Evolutionary conservation across 2,113 vertebrate genomes (phyloP).

Genomic region (Silurus meridionalis): DNA sequence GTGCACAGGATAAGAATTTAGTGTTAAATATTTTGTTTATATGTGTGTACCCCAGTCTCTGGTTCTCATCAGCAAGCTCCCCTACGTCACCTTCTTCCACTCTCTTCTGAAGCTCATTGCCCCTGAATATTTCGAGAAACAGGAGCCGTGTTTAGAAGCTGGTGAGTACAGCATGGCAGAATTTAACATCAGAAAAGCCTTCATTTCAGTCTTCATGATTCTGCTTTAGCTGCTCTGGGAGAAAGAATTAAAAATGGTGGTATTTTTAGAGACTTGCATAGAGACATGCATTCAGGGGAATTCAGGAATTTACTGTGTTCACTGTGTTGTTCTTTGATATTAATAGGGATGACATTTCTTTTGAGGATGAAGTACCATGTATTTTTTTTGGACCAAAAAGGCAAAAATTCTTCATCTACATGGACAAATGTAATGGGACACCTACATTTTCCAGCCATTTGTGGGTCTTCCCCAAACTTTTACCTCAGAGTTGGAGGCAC

Average conservation of each 20-base stretch:
- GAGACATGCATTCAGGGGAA: no score
- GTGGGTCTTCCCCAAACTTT: no score
- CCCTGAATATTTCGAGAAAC: conserved; percentile 94
- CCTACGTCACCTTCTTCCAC: conserved; percentile 92
- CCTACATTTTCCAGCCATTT: no score
- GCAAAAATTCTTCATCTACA: background rate
- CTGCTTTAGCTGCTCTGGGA: background rate
- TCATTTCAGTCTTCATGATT: background rate
- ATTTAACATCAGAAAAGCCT: no score
- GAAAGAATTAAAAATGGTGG: background rate
- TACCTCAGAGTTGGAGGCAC: no score
- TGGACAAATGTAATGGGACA: no score
- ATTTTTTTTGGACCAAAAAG: background rate
- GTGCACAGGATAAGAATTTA: background rate
- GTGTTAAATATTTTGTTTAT: background rate
- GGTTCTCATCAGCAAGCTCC: conserved; percentile 90
- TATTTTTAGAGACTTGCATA: background rate
- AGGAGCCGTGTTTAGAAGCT: conserved; percentile 94
- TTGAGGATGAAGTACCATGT: background rate
- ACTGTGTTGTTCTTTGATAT: background rate
- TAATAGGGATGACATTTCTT: background rate
- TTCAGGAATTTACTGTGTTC: no score
- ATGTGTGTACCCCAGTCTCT: conserved; percentile 77
- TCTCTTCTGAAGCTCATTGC: conserved; percentile 88
- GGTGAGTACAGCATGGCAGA: conserved; percentile 68